These are phyloP conservation scores for Silurus aristotelis DNA, from an alignment of 2,797 vertebrate species.

Conservation along the genomic window DNA sequence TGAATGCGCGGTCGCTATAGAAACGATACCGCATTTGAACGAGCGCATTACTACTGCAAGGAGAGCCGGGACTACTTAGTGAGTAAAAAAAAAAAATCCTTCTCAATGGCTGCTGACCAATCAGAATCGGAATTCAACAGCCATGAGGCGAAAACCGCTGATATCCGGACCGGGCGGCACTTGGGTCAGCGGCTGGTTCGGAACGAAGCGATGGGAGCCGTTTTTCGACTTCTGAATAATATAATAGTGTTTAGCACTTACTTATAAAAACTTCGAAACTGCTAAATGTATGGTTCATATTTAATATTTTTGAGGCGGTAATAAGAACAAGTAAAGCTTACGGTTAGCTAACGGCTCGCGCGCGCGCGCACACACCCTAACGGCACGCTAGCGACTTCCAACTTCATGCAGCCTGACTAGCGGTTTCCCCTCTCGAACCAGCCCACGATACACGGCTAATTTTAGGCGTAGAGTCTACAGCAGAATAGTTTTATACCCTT, in stretches of 20 bases:
- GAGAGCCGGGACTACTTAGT: background rate
- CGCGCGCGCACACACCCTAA: constrained; percentile 8
- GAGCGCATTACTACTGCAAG: background rate
- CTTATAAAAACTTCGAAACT: background rate
- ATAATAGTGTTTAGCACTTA: background rate
- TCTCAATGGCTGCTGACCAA: background rate
- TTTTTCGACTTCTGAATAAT: background rate
- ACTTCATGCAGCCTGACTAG: constrained; percentile 1
- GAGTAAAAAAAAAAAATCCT: background rate
- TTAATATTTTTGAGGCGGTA: background rate
- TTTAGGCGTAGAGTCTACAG: too few species aligned
- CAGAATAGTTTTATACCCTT: background rate
- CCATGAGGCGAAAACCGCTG: background rate
- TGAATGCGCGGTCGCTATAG: background rate
- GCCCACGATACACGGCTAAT: background rate
- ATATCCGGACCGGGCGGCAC: too few species aligned
- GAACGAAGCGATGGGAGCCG: too few species aligned
- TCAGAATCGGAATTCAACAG: background rate
- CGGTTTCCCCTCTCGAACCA: background rate
- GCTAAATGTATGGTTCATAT: too few species aligned
- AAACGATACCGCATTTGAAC: background rate
- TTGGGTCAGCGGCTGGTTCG: too few species aligned
- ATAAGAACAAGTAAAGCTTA: background rate
- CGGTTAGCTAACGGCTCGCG: constrained; percentile 5
- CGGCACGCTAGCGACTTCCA: background rate